phyloP scores from a whole-genome alignment of 2,113 vertebrate species.

The Hipposideros armiger region DNA sequence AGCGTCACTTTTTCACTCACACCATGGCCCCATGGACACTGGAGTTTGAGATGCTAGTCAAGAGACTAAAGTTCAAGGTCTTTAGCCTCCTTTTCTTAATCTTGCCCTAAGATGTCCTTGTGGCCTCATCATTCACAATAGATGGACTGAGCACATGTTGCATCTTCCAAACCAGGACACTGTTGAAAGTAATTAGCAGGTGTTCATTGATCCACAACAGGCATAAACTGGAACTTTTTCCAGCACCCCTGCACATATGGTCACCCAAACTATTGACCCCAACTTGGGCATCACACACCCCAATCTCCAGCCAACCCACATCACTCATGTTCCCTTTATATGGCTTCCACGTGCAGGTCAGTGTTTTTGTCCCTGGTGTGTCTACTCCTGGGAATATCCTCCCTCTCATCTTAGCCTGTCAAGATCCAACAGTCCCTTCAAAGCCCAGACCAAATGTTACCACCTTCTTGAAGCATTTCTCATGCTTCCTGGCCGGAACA shows the following conservation, averaged over 20 bases:
- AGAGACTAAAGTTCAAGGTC: neutral
- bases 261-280: neutral
- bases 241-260: neutral
- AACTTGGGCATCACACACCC: neutral
- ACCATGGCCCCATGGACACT: neutral
- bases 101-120: neutral
- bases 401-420: neutral
- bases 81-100: neutral
- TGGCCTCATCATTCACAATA: neutral
- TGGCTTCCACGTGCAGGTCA: fast-evolving
- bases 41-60: neutral
- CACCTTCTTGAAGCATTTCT: neutral
- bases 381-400: neutral
- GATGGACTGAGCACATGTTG: neutral
- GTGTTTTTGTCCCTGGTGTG: neutral
- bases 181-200: neutral
- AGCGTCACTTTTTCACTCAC: neutral
- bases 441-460: neutral
- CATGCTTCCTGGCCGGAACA: neutral
- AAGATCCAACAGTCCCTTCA: neutral
- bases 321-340: neutral
- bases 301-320: neutral
- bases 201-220: neutral
- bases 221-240: neutral
- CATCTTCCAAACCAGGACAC: neutral